These are phyloP conservation scores for Ophion slaviceki DNA, from an alignment of 2,888 invertebrate genomes.

Conservation along the genomic window DNA sequence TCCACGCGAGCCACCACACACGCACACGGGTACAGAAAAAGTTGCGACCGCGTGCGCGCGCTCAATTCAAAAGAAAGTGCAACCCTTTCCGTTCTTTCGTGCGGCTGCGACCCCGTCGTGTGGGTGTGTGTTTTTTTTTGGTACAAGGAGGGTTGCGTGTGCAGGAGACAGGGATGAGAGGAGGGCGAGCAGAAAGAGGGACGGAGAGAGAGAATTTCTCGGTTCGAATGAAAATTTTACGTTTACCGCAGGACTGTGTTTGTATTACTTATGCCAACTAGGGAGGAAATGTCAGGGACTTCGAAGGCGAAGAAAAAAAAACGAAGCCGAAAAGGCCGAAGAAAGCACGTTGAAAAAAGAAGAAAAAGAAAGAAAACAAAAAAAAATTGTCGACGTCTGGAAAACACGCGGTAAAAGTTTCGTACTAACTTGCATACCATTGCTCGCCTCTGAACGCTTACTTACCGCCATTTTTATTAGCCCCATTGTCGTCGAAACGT, in stretches of 20 bases:
- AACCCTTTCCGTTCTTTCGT: conserved; percentile 33
- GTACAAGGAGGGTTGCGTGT: background rate
- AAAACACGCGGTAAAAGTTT: conserved; percentile 33
- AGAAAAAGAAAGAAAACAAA: conserved; percentile 24
- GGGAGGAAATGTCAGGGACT: conserved; percentile 32
- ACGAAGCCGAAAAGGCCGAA: background rate
- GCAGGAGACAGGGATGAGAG: background rate
- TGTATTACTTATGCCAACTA: conserved; percentile 56
- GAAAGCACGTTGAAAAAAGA: conserved; percentile 10
- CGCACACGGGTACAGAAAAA: conserved; percentile 34
- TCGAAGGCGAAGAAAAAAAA: conserved; percentile 21
- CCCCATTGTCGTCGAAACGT: conserved; percentile 26
- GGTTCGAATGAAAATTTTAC: conserved; percentile 53
- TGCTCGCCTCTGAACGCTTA: background rate
- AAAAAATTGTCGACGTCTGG: conserved; percentile 36
- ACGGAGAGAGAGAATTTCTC: conserved; percentile 30
- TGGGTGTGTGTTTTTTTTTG: background rate
- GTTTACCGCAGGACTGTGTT: conserved; percentile 33
- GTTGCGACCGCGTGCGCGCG: conserved; percentile 48
- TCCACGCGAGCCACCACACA: conserved; percentile 46
- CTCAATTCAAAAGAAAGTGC: conserved; percentile 61
- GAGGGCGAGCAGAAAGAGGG: background rate
- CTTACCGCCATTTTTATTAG: conserved; percentile 39
- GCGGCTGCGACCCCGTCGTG: background rate
- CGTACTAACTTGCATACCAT: conserved; percentile 36